Conservation (phyloP, 2,888 invertebrate genomes). For the Mythimna vitellina region DNA sequence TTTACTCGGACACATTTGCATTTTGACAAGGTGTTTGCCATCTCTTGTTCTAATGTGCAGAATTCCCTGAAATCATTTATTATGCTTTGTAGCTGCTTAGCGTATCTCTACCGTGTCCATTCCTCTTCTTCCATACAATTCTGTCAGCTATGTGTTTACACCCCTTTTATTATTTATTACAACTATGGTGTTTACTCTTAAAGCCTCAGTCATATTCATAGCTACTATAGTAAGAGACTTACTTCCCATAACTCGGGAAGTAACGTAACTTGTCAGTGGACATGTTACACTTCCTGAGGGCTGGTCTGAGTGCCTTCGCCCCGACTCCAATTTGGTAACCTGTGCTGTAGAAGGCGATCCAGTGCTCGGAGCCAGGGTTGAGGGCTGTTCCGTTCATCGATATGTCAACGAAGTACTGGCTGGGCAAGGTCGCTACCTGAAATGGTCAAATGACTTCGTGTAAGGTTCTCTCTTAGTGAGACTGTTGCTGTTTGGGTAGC, state of each 20-base stretch:
- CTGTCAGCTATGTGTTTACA: background rate
- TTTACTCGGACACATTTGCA: slow-evolving; percentile 75
- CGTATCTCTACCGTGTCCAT: background rate
- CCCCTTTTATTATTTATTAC: background rate
- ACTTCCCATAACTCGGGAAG: slow-evolving; percentile 69
- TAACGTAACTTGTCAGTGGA: slow-evolving; percentile 66
- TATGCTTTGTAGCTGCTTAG: background rate
- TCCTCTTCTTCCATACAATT: background rate
- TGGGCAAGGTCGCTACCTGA: slow-evolving; percentile 72
- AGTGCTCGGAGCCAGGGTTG: slow-evolving; percentile 76
- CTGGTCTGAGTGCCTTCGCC: slow-evolving; percentile 65
- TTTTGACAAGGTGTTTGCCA: slow-evolving; percentile 62
- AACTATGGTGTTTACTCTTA: background rate
- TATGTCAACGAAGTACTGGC: slow-evolving; percentile 74
- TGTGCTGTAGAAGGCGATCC: slow-evolving; percentile 67
- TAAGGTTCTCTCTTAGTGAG: no score
- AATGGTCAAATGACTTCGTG: background rate
- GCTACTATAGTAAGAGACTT: background rate
- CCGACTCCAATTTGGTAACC: slow-evolving; percentile 67
- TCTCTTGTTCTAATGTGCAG: slow-evolving; percentile 79
- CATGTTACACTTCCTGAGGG: slow-evolving; percentile 72
- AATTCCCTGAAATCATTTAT: slow-evolving; percentile 62
- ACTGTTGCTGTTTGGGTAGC: background rate
- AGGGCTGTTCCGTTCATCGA: slow-evolving; percentile 78
- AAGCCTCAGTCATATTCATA: background rate